phyloP scores from a whole-genome alignment of 1,140 invertebrate species.

The Ectropis grisescens region DNA sequence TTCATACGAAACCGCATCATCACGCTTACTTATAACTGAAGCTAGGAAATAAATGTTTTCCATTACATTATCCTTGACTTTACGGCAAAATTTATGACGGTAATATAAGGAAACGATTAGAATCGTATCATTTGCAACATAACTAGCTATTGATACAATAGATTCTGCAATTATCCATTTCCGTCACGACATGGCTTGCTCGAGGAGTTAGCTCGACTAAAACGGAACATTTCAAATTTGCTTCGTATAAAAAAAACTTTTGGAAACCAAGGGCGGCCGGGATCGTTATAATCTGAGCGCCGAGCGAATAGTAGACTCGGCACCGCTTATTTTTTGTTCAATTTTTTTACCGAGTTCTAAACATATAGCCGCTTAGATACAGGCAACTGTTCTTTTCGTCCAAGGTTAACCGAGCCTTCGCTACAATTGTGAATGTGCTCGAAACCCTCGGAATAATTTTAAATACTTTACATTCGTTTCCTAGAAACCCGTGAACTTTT shows the following conservation, averaged over 20 bases:
- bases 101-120: conserved; percentile 47
- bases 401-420: conserved; percentile 38
- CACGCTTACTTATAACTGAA: conserved; percentile 6
- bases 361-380: conserved; percentile 27
- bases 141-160: no score
- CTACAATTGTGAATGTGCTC: conserved; percentile 6
- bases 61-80: neutral
- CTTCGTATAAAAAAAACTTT: conserved; percentile 14
- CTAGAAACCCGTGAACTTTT: conserved; percentile 45
- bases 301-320: conserved; percentile 19
- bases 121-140: conserved; percentile 22
- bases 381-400: conserved; percentile 35
- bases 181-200: conserved; percentile 26
- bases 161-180: conserved; percentile 29
- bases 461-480: conserved; percentile 35
- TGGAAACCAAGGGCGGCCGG: conserved; percentile 31
- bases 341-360: conserved; percentile 31
- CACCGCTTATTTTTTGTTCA: conserved; percentile 41
- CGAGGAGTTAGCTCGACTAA: no score
- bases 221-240: no score
- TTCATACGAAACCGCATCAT: conserved; percentile 23
- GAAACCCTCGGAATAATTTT: conserved; percentile 27
- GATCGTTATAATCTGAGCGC: conserved; percentile 43
- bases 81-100: neutral
- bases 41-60: conserved; percentile 6